Evolutionary conservation across 2,888 invertebrate genomes (phyloP).

Genomic region (Callimorpha dominula): DNA sequence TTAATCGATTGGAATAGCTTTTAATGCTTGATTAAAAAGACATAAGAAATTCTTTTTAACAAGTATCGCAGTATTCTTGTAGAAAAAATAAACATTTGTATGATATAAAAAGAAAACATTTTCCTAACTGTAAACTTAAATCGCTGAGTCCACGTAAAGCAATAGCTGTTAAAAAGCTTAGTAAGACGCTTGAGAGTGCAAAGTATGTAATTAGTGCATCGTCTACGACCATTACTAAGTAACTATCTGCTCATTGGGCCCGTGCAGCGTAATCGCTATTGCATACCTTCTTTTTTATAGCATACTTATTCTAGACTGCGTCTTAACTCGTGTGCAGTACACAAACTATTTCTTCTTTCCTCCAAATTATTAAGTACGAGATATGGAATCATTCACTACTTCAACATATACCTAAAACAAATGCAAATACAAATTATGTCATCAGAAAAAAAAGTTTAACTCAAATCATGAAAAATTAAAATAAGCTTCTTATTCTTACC

Average conservation of each 20-base stretch:
- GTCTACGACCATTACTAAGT: neutral
- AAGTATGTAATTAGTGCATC: slow-evolving; percentile 6
- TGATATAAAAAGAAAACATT: neutral
- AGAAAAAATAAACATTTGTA: too few relatives aligned
- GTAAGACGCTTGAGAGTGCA: neutral
- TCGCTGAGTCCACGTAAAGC: neutral
- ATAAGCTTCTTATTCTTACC: too few relatives aligned
- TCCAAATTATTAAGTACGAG: too few relatives aligned
- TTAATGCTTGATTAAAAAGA: neutral
- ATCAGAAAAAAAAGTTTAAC: too few relatives aligned
- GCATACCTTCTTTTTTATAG: neutral
- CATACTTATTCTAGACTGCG: neutral
- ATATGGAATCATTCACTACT: too few relatives aligned
- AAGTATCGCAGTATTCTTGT: neutral
- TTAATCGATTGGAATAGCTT: neutral
- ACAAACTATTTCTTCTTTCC: too few relatives aligned
- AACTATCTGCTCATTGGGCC: neutral
- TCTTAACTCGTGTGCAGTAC: too few relatives aligned
- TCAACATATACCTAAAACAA: too few relatives aligned
- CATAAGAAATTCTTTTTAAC: too few relatives aligned
- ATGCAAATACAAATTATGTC: too few relatives aligned
- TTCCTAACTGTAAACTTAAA: neutral
- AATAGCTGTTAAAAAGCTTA: neutral
- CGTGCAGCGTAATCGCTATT: neutral
- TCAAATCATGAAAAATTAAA: too few relatives aligned